phyloP scores from a whole-genome alignment of 1,140 invertebrate species.

The Ephestia elutella region DNA sequence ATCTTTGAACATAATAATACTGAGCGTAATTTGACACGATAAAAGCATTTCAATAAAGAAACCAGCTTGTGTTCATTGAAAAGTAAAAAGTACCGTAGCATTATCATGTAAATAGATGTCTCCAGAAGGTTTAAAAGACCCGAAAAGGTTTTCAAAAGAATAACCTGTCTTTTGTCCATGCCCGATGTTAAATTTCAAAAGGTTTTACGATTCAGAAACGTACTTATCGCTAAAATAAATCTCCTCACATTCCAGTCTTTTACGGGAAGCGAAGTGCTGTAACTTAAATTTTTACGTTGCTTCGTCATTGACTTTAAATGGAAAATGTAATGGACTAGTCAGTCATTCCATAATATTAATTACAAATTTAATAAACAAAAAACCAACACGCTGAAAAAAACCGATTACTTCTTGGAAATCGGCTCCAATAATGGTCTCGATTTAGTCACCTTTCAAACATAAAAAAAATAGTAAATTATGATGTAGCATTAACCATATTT shows the following conservation, averaged over 20 bases:
- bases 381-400: no score
- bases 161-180: not conserved
- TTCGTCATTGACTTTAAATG: not conserved
- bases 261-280: conserved; percentile 15
- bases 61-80: not conserved
- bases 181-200: conserved; percentile 2
- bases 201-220: conserved; percentile 1
- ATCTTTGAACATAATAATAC: no score
- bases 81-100: not conserved
- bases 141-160: not conserved
- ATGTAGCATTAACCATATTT: no score
- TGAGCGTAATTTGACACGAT: no score
- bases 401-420: no score
- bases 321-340: conserved; percentile 8
- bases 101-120: not conserved
- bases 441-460: no score
- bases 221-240: conserved; percentile 18
- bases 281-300: conserved; percentile 19
- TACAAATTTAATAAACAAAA: conserved; percentile 3
- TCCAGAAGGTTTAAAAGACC: not conserved
- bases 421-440: no score
- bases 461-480: no score
- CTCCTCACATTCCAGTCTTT: conserved; percentile 9
- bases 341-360: no score
- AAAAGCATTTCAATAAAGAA: no score